Percentiles rank a stretch among this genome's conserved stretches.
phyloP scores from a whole-genome alignment of 2,888 invertebrate species.

The Xiphydria camelus region DNA sequence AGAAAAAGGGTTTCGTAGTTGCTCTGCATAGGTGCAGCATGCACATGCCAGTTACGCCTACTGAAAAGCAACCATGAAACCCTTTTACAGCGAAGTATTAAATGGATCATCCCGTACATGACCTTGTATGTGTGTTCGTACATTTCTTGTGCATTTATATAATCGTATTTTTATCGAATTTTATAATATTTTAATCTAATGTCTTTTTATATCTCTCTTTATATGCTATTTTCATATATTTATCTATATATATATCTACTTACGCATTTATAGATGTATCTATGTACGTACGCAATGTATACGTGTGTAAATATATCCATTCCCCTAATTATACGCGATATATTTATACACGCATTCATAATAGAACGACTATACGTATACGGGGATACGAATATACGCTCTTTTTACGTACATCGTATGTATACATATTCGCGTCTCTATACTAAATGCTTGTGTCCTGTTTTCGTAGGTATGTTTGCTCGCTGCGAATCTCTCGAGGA shows the following conservation, averaged over 20 bases:
- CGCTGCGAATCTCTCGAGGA: constrained; percentile 27
- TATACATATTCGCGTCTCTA: constrained; percentile 21
- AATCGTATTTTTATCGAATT: constrained; percentile 4
- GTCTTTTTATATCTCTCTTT: constrained; percentile 4
- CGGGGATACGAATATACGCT: too few relatives aligned
- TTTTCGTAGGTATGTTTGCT: constrained; percentile 27
- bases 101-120: constrained; percentile 10
- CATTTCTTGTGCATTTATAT: constrained; percentile 9
- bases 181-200: neutral
- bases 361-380: too few relatives aligned
- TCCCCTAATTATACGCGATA: constrained; percentile 16
- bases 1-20: too few relatives aligned
- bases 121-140: constrained; percentile 13
- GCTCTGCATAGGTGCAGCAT: too few relatives aligned
- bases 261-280: too few relatives aligned
- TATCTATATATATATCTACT: constrained; percentile 7
- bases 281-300: constrained; percentile 31
- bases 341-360: too few relatives aligned
- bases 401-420: constrained; percentile 18
- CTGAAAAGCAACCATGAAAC: too few relatives aligned
- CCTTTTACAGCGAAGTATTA: too few relatives aligned
- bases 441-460: neutral
- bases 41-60: too few relatives aligned
- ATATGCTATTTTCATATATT: constrained; percentile 7
- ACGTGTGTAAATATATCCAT: constrained; percentile 24